These are phyloP conservation scores for Erebia epiphron DNA, from an alignment of 2,888 invertebrate species.

Conservation along the genomic window DNA sequence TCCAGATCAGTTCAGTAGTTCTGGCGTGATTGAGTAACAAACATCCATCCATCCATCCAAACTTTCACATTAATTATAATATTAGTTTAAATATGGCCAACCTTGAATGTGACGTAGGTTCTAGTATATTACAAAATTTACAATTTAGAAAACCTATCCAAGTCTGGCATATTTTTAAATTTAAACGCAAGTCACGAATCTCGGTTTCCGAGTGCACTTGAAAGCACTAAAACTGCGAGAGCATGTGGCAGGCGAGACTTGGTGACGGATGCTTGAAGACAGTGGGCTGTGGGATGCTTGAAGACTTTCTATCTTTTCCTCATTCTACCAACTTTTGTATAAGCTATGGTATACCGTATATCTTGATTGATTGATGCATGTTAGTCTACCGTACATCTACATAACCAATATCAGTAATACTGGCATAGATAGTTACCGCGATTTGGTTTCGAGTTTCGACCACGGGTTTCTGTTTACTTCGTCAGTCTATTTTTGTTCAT, in stretches of 20 bases:
- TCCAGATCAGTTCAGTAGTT: no score
- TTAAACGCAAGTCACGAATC: background rate
- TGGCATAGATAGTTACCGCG: background rate
- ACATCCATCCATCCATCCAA: no score
- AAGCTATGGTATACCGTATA: no score
- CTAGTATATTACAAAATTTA: no score
- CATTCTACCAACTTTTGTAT: background rate
- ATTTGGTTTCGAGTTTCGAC: slow-evolving; percentile 11
- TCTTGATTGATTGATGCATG: no score
- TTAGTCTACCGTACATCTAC: no score
- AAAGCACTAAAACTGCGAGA: background rate
- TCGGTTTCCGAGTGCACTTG: slow-evolving; percentile 2
- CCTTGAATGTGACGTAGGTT: no score
- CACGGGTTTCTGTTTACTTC: slow-evolving; percentile 2
- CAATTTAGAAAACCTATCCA: no score
- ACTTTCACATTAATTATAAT: no score
- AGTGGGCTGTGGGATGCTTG: background rate
- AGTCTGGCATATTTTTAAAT: background rate
- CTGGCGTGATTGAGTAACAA: no score
- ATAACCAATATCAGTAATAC: background rate
- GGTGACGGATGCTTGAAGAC: background rate
- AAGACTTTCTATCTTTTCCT: background rate
- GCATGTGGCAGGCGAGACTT: background rate
- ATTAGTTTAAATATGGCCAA: no score
- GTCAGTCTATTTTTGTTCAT: background rate